Base-by-base conservation (phyloP, 1,140 invertebrate genomes). In the Pogonomyrmex californicus region DNA sequence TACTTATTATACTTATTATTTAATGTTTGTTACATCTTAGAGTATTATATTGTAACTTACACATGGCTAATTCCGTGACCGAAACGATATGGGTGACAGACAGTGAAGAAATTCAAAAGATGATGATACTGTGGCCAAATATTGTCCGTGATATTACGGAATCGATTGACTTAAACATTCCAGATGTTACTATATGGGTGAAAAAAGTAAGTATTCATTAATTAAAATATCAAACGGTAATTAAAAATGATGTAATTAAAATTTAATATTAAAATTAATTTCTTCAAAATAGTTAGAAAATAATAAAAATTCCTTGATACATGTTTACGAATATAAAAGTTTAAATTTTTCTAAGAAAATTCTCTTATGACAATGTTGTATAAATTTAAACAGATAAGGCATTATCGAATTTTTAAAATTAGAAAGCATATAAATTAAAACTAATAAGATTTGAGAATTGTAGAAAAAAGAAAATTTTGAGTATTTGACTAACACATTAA, bases 201-300 rank as follows among this genome's bases (percentile, higher is more conserved):
- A 23, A 23, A 44, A 97, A 98, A 96, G 97, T 97, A 96, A 30
- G 23, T 23, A 23, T 23, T 51, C 60, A 49, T 54, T 65, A 0
- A 54, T n/a, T 77, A 60, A 78, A 49, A 76, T 60, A 60, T 6
- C 41, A n/a, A 47, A 41, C n/a, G 9, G 10, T 23, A 4, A 9
- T 65, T 14, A 23, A 41, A 23, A 23, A 1, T 65, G 1, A 9
- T 38, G 10, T 6, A 1, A 23, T 7, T n/a, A 3, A 9, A 44
- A 5, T 44, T 66, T 41, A 1, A 36, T n/a, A 0, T 9, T 65
- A 23, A 0, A 66, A 66, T 65, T 41, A 66, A 23, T 66, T 66
- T 4, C 1, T 66, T 66, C 9, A 66, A 10, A 1, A 44, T 66
- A n/a, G 12, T n/a, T 41, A 65, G 1, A 60, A 60, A 60, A 23